Conservation (phyloP, 2,888 invertebrate species). For the Dexiosoma caninum region DNA sequence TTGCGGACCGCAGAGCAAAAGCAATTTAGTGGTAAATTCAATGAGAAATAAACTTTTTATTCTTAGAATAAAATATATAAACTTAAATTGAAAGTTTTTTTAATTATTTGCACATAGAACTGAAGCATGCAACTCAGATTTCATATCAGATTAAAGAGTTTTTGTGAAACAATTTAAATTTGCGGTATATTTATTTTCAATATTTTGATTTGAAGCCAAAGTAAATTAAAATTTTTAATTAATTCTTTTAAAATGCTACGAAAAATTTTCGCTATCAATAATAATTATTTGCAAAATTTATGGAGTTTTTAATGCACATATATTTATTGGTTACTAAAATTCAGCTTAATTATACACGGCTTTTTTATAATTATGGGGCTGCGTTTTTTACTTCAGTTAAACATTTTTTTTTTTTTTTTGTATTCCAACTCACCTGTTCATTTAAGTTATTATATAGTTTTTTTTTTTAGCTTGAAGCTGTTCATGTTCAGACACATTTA, state of each 20-base stretch:
- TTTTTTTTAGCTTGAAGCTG: conserved; percentile 41
- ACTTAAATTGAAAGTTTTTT: conserved; percentile 29
- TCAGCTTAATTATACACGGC: conserved; percentile 39
- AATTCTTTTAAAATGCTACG: too few species aligned
- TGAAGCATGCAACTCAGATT: too few species aligned
- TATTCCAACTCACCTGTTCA: conserved; percentile 54
- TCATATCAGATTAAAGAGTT: too few species aligned
- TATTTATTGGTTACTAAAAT: conserved; percentile 5
- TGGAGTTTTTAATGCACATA: conserved; percentile 3
- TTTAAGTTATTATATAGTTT: conserved; percentile 1
- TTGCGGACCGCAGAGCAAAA: conserved; percentile 21
- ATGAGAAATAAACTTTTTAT: conserved; percentile 14
- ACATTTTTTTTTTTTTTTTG: conserved; percentile 24
- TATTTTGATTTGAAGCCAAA: too few species aligned
- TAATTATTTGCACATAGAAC: neutral
- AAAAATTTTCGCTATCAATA: neutral
- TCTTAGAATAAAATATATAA: conserved; percentile 40
- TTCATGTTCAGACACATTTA: conserved; percentile 30
- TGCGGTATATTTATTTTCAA: too few species aligned
- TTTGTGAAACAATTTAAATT: too few species aligned
- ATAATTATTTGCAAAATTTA: conserved; percentile 27
- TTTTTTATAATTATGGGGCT: conserved; percentile 51
- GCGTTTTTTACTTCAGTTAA: conserved; percentile 26
- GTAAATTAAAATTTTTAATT: too few species aligned
- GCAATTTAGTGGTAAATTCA: conserved; percentile 29